A percentile compares a stretch with the other conserved stretches of the same genome.
Evolutionary conservation across 1,140 invertebrate genomes (phyloP).

Genomic region (Augochlora pura): DNA sequence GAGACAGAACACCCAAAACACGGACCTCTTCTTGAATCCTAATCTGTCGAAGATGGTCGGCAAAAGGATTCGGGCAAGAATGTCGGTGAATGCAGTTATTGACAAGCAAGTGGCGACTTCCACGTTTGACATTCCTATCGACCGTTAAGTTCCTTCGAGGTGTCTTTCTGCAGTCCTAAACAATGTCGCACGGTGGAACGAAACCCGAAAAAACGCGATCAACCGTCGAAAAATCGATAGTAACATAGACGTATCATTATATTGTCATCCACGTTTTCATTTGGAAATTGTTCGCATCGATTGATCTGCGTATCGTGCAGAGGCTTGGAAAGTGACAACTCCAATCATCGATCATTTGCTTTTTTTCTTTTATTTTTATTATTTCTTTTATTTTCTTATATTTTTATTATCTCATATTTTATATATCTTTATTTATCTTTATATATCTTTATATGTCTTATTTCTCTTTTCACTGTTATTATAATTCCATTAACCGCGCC

Average conservation of each 20-base stretch:
- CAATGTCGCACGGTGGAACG: conserved; percentile 35
- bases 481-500: no score
- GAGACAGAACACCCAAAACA: conserved; percentile 85
- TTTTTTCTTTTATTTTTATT: no score
- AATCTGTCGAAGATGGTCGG: conserved; percentile 87
- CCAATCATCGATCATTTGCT: no score
- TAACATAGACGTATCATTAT: neutral
- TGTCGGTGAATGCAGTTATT: conserved; percentile 86
- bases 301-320: no score
- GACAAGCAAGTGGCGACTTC: conserved; percentile 87
- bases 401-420: no score
- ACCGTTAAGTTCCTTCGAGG: conserved; percentile 59
- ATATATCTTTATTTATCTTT: no score
- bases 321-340: no score
- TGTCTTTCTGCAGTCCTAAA: conserved; percentile 44
- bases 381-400: no score
- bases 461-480: no score
- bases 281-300: no score
- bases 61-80: conserved; percentile 84
- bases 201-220: conserved; percentile 25
- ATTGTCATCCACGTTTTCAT: no score
- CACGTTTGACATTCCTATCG: conserved; percentile 78
- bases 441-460: no score
- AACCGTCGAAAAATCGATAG: neutral
- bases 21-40: conserved; percentile 84